Evolutionary conservation across 2,888 invertebrate genomes (phyloP), one percentile per base, ranked within the genome.

Genomic region (Ecliptopera silaceata): DNA sequence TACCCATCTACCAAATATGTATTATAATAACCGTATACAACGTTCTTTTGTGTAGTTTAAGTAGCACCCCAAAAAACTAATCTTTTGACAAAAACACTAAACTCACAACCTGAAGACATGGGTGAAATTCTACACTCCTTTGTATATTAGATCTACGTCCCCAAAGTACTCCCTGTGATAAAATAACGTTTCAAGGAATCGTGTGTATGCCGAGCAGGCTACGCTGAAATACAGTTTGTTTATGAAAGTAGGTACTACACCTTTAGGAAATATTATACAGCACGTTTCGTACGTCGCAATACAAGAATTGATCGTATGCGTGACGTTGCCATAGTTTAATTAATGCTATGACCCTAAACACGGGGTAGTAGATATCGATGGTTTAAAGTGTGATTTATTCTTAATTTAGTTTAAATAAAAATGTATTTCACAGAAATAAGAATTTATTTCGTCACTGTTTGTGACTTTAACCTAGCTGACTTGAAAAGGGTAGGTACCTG

Each of bases 201-300:
- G 49, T 64, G 61, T 57, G 54, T 68, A 68, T 64, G 64, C 63
- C 69, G 73, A 80, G 76, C 72, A 78, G 79, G 74, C 72, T 69
- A 65, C 69, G 72, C 70, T 71, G 65, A 75, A 74, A 74, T 64
- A 70, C 59, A 59, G 66, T 34, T 34, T 13, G 6, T 44, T 32
- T 18, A 18, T 31, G 26, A 18, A 17, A 44, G 10, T n/a, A 44
- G 11, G n/a, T 44, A 32, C 32, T 11, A 29, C 31, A 17, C 32
- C 4, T 20, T 34, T 8, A 1, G 17, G n/a, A n/a, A 36, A 46
- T 15, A 8, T 15, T 29, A 29, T 29, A 2, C 11, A 29, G 8
- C 29, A 29, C 3, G 6, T 10, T 29, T 4, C 12, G n/a, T 12
- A 12, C 32, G 32, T 34, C 4, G 31, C 31, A 31, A 8, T 6